Percentiles rank a stretch among this genome's conserved stretches.
Conservation (phyloP, 2,888 invertebrate species). For the Scaptomyza flava region DNA sequence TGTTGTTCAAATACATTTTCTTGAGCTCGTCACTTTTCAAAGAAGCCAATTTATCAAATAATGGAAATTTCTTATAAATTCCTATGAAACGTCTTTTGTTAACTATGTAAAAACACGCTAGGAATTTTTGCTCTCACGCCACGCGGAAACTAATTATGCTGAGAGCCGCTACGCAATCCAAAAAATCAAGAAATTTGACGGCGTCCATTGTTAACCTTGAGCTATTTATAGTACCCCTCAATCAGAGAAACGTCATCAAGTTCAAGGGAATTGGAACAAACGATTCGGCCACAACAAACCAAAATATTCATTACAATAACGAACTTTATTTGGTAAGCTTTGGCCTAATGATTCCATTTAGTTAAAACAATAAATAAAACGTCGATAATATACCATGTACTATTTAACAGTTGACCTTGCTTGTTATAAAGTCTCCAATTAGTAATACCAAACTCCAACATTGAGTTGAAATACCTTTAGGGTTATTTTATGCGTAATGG, state of each 20-base stretch:
- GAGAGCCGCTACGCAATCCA: constrained; percentile 23
- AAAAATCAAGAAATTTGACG: background rate
- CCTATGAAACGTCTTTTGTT: constrained; percentile 35
- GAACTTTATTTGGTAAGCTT: background rate
- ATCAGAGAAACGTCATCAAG: constrained; percentile 59
- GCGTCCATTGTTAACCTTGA: constrained; percentile 60
- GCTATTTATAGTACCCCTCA: constrained; percentile 46
- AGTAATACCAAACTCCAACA: no score
- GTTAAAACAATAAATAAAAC: constrained; percentile 13
- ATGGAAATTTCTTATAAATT: constrained; percentile 36
- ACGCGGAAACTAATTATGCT: constrained; percentile 23
- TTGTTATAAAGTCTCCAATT: background rate
- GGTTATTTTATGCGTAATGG: no score
- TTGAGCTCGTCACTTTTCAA: background rate
- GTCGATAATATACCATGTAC: background rate
- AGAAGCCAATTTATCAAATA: constrained; percentile 7
- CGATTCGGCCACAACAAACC: constrained; percentile 53
- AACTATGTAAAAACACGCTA: constrained; percentile 35
- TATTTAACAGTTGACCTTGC: background rate
- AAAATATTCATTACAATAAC: constrained; percentile 34
- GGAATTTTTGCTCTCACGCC: background rate
- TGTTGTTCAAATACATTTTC: constrained; percentile 28
- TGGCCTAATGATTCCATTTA: constrained; percentile 25
- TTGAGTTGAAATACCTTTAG: no score
- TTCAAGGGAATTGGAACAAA: constrained; percentile 70